Evolutionary conservation across 2,888 invertebrate genomes (phyloP).

Genomic region (Coelinius sp.): DNA sequence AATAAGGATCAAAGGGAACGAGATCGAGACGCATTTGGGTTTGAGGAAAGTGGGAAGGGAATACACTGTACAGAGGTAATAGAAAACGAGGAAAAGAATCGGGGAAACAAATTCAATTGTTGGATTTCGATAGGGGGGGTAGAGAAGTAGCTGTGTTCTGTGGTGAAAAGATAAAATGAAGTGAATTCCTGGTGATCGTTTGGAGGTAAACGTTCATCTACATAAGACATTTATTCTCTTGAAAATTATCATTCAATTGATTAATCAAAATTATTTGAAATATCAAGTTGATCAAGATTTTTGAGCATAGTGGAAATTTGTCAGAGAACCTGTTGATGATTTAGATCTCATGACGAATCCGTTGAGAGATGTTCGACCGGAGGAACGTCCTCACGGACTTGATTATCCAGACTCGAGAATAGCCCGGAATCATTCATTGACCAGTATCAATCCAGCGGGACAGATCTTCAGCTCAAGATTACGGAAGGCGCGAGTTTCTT

Average conservation of each 20-base stretch:
- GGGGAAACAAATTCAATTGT: conserved; percentile 30
- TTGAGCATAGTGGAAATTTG: no score
- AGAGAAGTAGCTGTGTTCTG: neutral
- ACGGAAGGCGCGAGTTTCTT: conserved; percentile 60
- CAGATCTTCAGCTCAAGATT: conserved; percentile 55
- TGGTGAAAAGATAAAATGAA: neutral
- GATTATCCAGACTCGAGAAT: conserved; percentile 63
- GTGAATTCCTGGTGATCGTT: conserved; percentile 12
- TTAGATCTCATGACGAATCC: conserved; percentile 67
- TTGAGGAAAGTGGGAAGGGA: conserved; percentile 23
- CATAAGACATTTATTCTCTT: conserved; percentile 22
- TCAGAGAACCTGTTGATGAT: conserved; percentile 49
- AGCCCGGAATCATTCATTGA: conserved; percentile 54
- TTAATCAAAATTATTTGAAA: no score
- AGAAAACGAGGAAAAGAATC: conserved; percentile 10
- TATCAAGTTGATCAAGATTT: no score
- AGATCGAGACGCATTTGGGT: conserved; percentile 35
- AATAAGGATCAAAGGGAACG: conserved; percentile 69
- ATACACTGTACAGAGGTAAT: conserved; percentile 46
- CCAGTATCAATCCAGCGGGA: conserved; percentile 46
- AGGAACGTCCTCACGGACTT: conserved; percentile 66
- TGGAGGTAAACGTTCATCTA: neutral
- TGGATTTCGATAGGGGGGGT: neutral
- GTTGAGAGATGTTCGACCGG: conserved; percentile 66
- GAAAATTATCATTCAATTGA: no score